Evolutionary conservation across 2,797 vertebrate species (phyloP).

Genomic region (Bovichtus diacanthus): DNA sequence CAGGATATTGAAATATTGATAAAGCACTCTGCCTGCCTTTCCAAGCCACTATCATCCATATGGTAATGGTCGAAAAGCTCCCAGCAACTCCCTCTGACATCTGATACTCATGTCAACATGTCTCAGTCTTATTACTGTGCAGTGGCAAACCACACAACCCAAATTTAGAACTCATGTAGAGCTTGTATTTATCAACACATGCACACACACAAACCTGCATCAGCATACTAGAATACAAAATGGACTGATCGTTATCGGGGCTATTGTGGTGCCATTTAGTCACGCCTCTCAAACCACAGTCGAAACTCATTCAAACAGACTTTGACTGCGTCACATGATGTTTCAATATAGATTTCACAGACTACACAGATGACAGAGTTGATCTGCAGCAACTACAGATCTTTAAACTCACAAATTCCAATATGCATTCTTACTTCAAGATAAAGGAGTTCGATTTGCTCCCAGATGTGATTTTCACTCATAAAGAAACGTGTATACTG

Average conservation of each 20-base stretch:
- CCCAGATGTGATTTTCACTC: slow-evolving; percentile 22
- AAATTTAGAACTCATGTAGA: slow-evolving; percentile 45
- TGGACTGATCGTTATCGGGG: slow-evolving; percentile 50
- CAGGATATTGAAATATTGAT: slow-evolving; percentile 56
- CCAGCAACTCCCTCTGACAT: slow-evolving; percentile 61
- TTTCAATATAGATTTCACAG: slow-evolving; percentile 35
- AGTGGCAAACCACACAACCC: slow-evolving; percentile 65
- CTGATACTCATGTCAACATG: slow-evolving; percentile 76
- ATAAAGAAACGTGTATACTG: slow-evolving; percentile 11
- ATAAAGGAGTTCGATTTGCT: slow-evolving; percentile 15
- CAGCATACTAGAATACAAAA: slow-evolving; percentile 25
- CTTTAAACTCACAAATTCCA: slow-evolving; percentile 10
- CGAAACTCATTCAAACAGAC: slow-evolving; percentile 51
- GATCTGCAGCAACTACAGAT: not conserved
- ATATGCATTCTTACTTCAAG: slow-evolving; percentile 27
- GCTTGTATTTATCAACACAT: slow-evolving; percentile 57
- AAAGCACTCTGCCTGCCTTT: slow-evolving; percentile 20
- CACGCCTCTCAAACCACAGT: slow-evolving; percentile 58
- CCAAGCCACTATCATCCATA: slow-evolving; percentile 64
- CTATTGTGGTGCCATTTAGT: slow-evolving; percentile 57
- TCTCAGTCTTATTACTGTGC: slow-evolving; percentile 62
- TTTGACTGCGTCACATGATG: slow-evolving; percentile 5
- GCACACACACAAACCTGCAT: slow-evolving; percentile 37
- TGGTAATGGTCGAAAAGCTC: slow-evolving; percentile 53
- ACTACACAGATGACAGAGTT: slow-evolving; percentile 24